Evolutionary conservation across 2,797 vertebrate species (phyloP).

Genomic region (Prunella strophiata): DNA sequence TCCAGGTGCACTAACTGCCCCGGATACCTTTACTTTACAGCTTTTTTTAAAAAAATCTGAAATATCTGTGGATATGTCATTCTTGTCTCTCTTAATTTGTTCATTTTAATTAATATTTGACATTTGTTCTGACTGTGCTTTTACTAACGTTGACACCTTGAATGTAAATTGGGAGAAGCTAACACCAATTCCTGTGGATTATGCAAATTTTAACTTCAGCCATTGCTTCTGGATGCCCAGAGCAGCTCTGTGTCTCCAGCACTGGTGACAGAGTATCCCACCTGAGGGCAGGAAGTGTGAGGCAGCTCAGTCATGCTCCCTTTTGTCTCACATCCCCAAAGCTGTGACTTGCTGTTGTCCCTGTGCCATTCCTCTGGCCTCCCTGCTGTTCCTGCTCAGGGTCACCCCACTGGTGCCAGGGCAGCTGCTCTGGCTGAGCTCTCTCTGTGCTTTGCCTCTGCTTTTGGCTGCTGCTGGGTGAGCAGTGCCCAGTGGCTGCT

Average conservation of each 20-base stretch:
- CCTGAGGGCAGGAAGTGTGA: neutral
- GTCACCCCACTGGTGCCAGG: neutral
- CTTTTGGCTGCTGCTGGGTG: accelerated
- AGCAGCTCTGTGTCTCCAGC: neutral
- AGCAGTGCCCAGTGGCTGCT: neutral
- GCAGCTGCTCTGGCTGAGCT: neutral
- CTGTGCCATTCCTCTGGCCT: accelerated
- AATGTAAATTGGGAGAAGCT: neutral
- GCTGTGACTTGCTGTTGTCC: neutral
- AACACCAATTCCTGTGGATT: neutral
- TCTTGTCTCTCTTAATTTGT: conserved; percentile 57
- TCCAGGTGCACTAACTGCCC: conserved; percentile 81
- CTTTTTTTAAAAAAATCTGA: conserved; percentile 38
- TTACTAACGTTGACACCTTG: conserved; percentile 49
- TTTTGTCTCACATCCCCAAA: neutral
- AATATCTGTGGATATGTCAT: conserved; percentile 81
- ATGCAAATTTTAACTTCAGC: neutral
- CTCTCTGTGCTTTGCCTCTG: neutral
- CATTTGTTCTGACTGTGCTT: conserved; percentile 54
- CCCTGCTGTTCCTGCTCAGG: neutral
- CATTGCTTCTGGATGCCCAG: neutral
- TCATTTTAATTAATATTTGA: conserved; percentile 40
- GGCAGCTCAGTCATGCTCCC: neutral
- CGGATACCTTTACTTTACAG: conserved; percentile 68
- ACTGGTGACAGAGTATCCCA: neutral